Evolutionary conservation across 2,888 invertebrate species (phyloP).

Genomic region (Vanessa cardui): DNA sequence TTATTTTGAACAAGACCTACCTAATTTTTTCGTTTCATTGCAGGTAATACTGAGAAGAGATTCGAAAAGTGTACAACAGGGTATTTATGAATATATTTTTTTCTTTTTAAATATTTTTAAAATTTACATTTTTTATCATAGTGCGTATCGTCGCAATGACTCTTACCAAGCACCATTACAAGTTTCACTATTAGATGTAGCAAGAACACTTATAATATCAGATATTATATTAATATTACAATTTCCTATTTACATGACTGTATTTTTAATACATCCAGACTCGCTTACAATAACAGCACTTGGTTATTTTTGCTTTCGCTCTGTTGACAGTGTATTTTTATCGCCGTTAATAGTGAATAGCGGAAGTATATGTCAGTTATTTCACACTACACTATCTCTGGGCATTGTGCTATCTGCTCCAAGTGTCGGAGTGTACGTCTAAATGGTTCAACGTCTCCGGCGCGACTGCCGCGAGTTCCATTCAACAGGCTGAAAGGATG

Average conservation of each 20-base stretch:
- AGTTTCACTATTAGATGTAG: slow-evolving; percentile 1
- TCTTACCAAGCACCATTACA: slow-evolving; percentile 1
- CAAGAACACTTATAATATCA: slow-evolving; percentile 1
- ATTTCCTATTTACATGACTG: not conserved
- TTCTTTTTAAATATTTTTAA: no score
- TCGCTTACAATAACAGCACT: not conserved
- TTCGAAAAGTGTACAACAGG: not conserved
- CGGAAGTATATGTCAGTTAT: not conserved
- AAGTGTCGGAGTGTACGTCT: slow-evolving; percentile 44
- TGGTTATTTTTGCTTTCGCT: not conserved
- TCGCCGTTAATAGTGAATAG: not conserved
- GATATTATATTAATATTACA: not conserved
- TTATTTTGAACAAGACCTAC: no score
- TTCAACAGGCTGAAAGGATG: slow-evolving; percentile 76
- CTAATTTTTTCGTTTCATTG: not conserved
- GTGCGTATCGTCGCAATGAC: not conserved
- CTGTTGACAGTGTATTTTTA: not conserved
- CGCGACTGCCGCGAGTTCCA: slow-evolving; percentile 74
- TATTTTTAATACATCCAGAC: not conserved
- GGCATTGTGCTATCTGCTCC: slow-evolving; percentile 37
- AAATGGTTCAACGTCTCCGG: slow-evolving; percentile 52
- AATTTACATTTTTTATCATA: not conserved
- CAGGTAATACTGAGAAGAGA: slow-evolving; percentile 1
- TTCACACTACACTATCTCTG: slow-evolving; percentile 15
- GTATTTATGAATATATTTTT: not conserved